A percentile compares a stretch with the other conserved stretches of the same genome.
Conservation (phyloP, 2,113 vertebrate genomes). For the Centropristis striata region DNA sequence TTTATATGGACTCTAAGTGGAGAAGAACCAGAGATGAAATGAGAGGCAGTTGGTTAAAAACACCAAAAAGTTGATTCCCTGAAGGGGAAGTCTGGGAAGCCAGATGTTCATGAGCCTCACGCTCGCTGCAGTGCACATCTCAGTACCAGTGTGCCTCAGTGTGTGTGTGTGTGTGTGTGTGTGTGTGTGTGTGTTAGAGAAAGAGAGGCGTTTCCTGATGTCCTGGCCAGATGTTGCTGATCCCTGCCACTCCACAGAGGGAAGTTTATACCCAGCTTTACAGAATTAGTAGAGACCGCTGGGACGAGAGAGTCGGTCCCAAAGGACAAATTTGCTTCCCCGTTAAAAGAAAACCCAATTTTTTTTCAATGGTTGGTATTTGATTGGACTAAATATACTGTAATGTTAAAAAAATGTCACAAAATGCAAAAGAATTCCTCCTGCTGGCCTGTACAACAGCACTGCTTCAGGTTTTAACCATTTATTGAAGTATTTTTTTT, state of each 20-base stretch:
- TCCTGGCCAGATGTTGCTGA: conserved; percentile 85
- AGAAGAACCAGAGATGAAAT: conserved; percentile 44
- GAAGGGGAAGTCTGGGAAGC: conserved; percentile 72
- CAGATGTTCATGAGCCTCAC: conserved; percentile 73
- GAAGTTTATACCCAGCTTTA: conserved; percentile 70
- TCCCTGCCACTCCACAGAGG: conserved; percentile 75
- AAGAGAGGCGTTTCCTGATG: conserved; percentile 74
- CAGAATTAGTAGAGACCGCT: conserved; percentile 64
- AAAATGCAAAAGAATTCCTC: neutral
- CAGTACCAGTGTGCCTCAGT: conserved; percentile 52
- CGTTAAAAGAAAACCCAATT: conserved; percentile 16
- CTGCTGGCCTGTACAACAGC: too few relatives aligned
- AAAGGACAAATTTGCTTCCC: conserved; percentile 33
- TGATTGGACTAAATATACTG: neutral
- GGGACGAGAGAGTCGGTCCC: conserved; percentile 24
- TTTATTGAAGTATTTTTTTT: too few relatives aligned
- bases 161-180: conserved; percentile 31
- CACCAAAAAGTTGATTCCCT: conserved; percentile 71
- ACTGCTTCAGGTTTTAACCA: too few relatives aligned
- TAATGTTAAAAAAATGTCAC: neutral
- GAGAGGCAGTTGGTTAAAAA: conserved; percentile 67
- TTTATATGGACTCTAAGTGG: conserved; percentile 24
- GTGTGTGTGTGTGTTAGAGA: conserved; percentile 31
- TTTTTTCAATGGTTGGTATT: neutral
- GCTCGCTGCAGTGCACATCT: conserved; percentile 58